Percentiles rank a stretch among this genome's conserved stretches.
Evolutionary conservation across 2,888 invertebrate genomes (phyloP).

Genomic region (Watsonalla binaria): DNA sequence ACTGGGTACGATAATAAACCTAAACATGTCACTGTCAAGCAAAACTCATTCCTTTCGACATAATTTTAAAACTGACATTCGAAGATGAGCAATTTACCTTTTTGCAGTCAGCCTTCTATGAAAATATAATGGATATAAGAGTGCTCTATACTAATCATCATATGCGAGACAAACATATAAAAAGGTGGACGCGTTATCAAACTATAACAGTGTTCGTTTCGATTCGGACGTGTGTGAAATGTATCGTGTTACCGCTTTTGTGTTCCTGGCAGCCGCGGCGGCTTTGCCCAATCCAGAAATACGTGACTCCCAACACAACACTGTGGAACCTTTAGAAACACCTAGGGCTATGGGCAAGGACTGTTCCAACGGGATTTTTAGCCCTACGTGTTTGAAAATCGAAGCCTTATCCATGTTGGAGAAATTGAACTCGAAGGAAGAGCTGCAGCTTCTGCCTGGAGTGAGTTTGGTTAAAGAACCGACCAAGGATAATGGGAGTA

Average conservation of each 20-base stretch:
- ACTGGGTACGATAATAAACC: slow-evolving; percentile 61
- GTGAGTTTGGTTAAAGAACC: slow-evolving; percentile 85
- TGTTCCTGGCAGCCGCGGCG: slow-evolving; percentile 33
- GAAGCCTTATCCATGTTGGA: slow-evolving; percentile 67
- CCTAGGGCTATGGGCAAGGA: slow-evolving; percentile 58
- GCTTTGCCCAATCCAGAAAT: slow-evolving; percentile 59
- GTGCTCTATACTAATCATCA: slow-evolving; percentile 57
- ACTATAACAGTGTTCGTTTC: slow-evolving; percentile 49
- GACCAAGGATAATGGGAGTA: slow-evolving; percentile 66
- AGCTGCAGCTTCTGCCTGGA: slow-evolving; percentile 56
- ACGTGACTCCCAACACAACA: slow-evolving; percentile 28
- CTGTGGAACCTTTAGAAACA: slow-evolving; percentile 42
- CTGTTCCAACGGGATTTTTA: slow-evolving; percentile 61
- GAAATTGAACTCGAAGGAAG: slow-evolving; percentile 61
- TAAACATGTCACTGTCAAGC: slow-evolving; percentile 26
- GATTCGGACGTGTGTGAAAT: slow-evolving; percentile 54
- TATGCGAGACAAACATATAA: slow-evolving; percentile 68
- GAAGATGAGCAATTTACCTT: slow-evolving; percentile 26
- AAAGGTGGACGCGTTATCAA: slow-evolving; percentile 68
- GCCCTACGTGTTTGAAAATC: slow-evolving; percentile 63
- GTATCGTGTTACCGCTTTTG: slow-evolving; percentile 41
- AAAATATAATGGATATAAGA: slow-evolving; percentile 70
- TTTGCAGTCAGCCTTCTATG: slow-evolving; percentile 72
- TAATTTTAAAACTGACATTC: slow-evolving; percentile 18
- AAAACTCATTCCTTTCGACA: slow-evolving; percentile 25